Evolutionary conservation across 2,888 invertebrate genomes (phyloP), one percentile per base, ranked within the genome.

Genomic region (Isotomurus palustris): DNA sequence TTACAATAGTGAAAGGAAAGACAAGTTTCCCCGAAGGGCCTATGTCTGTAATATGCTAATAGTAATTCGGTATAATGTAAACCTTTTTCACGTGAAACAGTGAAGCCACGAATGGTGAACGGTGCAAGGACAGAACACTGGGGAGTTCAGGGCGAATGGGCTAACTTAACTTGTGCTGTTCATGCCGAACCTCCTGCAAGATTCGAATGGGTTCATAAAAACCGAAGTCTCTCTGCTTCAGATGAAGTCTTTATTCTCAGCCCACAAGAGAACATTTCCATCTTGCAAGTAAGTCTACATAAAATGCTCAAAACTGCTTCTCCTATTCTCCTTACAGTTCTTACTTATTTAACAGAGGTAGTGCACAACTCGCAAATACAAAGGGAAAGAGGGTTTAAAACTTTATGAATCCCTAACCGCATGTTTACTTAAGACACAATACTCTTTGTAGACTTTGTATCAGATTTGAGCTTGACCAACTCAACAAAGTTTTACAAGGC

Each of bases 121-220:
- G 56, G 53, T 14, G 38, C 61, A 24, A 59, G 52, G 36, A 47
- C 52, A 22, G 67, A 67, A 48, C 62, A 66, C 32, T 70, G 64
- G 64, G 70, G 70, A 2, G 70, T 70, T 24, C 40, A 81, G 47
- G 78, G 78, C 38, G 82, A 83, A 19, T 75, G 74, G 28, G 80
- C 79, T 2, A 81, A 81, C 72, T 75, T 84, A 58, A 80, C 80
- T 14, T 84, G 84, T 74, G 75, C 78, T 70, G 81, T 79, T 52
- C 76, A 78, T 60, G 80, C 80, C 4, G 80, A 79, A 71, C 82
- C 82, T 1, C 75, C 77, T 17, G 79, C 81, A n/a, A 77, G 75
- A 48, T 82, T 81, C 66, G 76, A 76, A 48, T 82, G 82, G 82
- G 28, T 32, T n/a, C 59, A 64, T 49, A 53, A 53, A 27, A 54